Base-by-base conservation (phyloP, 2,113 vertebrate genomes). In the Apteryx owenii region DNA sequence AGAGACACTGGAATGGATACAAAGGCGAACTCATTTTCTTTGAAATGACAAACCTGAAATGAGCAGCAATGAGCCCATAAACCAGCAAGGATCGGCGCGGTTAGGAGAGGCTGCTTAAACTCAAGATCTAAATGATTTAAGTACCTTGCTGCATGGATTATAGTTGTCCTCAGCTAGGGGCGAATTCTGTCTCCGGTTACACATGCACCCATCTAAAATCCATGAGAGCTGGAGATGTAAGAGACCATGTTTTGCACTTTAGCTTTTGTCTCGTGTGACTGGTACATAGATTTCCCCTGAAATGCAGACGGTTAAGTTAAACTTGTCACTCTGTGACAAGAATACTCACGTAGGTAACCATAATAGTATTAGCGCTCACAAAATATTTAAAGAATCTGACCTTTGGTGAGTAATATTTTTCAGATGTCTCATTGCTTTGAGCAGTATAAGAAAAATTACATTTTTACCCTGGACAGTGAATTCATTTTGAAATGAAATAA, bases 381-480 rank as follows among this genome's bases (percentile, higher is more conserved):
- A 95, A 96, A 93, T 88, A 91, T 93, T 88, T 93, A 44, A 95
- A 86, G 89, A 91, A 90, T 91, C 72, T 95, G 65, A 88, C 90
- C 82, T 91, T 95, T 88, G 69, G 68, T 85, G 90, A 84, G 80
- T 79, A 93, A 84, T 90, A 65, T 90, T 96, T 91, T 94, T 96
- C 88, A 93, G 88, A 90, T 96, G 85, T 88, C 0, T 0, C 29
- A 89, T 83, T 90, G 61, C 85, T 96, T 95, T 90, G 81, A 88
- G 48, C 61, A 61, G 36, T 26, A 5, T 65, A 71, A 88, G 60
- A 89, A 88, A 90, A 94, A 85, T 78, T 51, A 60, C 23, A 29
- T 61, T 94, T 95, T 91, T 83, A 69, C 62, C 36, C 46, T 53
- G 71, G 72, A 8, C 64, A 69, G 73, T 51, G 61, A n/a, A 81